These are phyloP conservation scores for Alosa alosa DNA, from an alignment of 2,113 vertebrate genomes.

Conservation along the genomic window DNA sequence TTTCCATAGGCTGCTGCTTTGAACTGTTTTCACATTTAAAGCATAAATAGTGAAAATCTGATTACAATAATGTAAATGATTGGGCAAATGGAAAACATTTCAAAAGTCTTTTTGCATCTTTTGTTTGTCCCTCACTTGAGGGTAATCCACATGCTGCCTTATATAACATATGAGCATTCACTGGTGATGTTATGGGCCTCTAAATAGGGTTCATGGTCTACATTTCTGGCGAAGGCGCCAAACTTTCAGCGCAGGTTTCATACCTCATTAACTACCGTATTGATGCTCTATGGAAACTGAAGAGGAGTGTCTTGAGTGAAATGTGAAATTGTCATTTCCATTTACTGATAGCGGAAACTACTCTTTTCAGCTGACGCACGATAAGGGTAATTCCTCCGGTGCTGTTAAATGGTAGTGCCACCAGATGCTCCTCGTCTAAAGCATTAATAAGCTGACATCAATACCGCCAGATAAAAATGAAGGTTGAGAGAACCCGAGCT, in stretches of 20 bases:
- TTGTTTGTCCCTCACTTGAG: conserved; percentile 50
- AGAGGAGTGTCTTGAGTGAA: conserved; percentile 92
- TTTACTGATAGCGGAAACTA: conserved; percentile 93
- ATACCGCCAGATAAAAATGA: conserved; percentile 93
- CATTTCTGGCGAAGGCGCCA: conserved; percentile 74
- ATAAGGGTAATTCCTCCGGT: conserved; percentile 88
- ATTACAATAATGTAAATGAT: background rate
- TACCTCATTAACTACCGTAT: conserved; percentile 83
- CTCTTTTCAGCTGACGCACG: conserved; percentile 87
- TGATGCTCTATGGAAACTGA: conserved; percentile 88
- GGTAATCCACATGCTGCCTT: conserved; percentile 48
- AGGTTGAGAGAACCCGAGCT: conserved; percentile 75
- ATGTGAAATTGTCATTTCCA: conserved; percentile 93
- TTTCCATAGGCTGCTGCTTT: background rate
- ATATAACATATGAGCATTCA: conserved; percentile 60
- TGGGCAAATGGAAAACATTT: background rate
- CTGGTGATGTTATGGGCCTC: conserved; percentile 74
- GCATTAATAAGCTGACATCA: conserved; percentile 97
- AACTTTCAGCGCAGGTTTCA: conserved; percentile 81
- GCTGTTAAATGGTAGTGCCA: conserved; percentile 84
- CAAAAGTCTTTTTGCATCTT: background rate
- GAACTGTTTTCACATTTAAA: background rate
- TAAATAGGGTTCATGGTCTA: conserved; percentile 76
- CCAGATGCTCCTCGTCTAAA: conserved; percentile 67
- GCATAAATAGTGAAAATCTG: background rate